Evolutionary conservation across 2,888 invertebrate species (phyloP).

Genomic region (Drosophila ochracea): DNA sequence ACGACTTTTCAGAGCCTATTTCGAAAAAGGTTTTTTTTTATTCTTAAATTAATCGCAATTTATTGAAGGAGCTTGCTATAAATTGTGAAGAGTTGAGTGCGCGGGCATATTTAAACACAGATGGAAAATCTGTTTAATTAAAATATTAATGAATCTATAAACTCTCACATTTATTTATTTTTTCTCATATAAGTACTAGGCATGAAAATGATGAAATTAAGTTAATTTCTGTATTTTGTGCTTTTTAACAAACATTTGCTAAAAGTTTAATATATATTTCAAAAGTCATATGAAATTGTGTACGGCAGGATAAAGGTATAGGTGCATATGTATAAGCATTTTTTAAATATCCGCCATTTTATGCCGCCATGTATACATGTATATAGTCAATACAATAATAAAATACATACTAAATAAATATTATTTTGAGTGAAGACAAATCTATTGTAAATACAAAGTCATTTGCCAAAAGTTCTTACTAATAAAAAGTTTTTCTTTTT

Average conservation of each 20-base stretch:
- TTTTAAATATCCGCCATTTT: not conserved
- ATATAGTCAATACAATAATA: not conserved
- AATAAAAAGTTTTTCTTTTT: slow-evolving; percentile 43
- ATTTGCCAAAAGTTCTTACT: slow-evolving; percentile 18
- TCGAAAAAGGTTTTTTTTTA: not conserved
- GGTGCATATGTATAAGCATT: not conserved
- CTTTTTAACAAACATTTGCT: no score
- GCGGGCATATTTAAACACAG: no score
- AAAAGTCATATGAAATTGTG: no score
- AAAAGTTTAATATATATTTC: no score
- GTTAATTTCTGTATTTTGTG: no score
- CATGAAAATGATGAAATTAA: no score
- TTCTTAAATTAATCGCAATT: not conserved
- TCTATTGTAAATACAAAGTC: not conserved
- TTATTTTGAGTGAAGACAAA: not conserved
- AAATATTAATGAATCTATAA: not conserved
- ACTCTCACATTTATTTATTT: not conserved
- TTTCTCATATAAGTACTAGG: no score
- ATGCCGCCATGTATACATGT: not conserved
- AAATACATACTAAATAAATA: not conserved
- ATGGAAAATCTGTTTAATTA: not conserved
- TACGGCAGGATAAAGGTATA: no score
- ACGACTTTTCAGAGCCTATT: not conserved
- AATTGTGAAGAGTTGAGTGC: not conserved
- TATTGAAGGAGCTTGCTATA: not conserved